Evolutionary conservation across 2,888 invertebrate species (phyloP).

Genomic region (Rhaphigaster nebulosa): DNA sequence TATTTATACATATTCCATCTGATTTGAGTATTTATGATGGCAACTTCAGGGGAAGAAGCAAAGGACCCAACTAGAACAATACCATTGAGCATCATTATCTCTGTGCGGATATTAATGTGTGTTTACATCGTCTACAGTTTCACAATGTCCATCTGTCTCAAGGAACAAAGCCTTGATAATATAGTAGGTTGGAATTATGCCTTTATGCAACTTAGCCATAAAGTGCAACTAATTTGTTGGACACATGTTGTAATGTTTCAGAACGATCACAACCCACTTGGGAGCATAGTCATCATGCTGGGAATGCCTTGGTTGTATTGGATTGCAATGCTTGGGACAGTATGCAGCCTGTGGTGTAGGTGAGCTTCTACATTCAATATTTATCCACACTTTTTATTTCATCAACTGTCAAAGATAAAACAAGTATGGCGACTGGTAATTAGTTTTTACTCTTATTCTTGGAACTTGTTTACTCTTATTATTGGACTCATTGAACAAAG

Average conservation of each 20-base stretch:
- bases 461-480: too few relatives aligned
- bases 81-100: neutral
- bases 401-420: too few relatives aligned
- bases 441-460: too few relatives aligned
- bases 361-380: neutral
- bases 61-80: neutral
- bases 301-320: neutral
- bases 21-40: neutral
- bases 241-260: neutral
- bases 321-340: neutral
- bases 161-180: neutral
- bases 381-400: neutral
- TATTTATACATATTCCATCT: neutral
- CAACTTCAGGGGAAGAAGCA: slow-evolving; percentile 7
- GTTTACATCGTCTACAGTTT: neutral
- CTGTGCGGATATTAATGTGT: neutral
- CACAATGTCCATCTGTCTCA: neutral
- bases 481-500: too few relatives aligned
- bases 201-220: neutral
- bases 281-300: neutral
- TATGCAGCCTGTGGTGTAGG: neutral
- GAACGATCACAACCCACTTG: neutral
- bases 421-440: too few relatives aligned
- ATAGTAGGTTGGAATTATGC: neutral
- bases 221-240: neutral